Base-by-base conservation (phyloP, 2,797 vertebrate species). In the Bradypus variegatus region DNA sequence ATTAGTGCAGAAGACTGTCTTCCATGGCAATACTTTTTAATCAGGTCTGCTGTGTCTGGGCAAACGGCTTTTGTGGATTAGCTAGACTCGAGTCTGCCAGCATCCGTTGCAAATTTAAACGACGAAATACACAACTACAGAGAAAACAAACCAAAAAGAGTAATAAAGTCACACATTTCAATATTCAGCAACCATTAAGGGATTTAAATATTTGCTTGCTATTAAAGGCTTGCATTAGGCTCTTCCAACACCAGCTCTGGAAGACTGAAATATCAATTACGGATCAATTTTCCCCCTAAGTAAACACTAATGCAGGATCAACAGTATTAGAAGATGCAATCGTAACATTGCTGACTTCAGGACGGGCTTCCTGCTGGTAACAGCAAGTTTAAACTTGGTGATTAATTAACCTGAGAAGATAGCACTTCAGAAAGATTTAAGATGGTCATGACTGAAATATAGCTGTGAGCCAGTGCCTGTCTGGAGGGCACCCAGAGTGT, bases 331-430 rank as follows among this genome's bases (percentile, higher is more conserved):
- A 95, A 95, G 96, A 95, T 77, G 95, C 96, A 96, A 97, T 96
- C 81, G 96, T 96, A 97, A 95, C 97, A 96, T 96, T 95, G 94
- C 97, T 97, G 97, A 97, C 96, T 97, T 97, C 96, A 94, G 95
- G 97, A 97, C 96, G 97, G 93, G 96, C 97, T 97, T 95, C 96
- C 97, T 97, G 98, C 97, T 97, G 98, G 97, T 98, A 97, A 92
- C 97, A 97, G 98, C 97, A 97, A 98, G 96, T 97, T 98, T 98
- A 97, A 96, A 97, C 96, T 96, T 97, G 94, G 96, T 96, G 97
- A 97, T 98, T 98, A 98, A 98, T 98, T 98, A 98, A 97, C 98
- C 97, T 97, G 96, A 96, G 96, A 96, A 97, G 96, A 95, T 89
- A 94, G 96, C 95, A 95, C 97, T 97, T 98, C 98, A 96, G 97